Percentiles rank a stretch among this genome's conserved stretches.
Conservation (phyloP, 2,797 vertebrate genomes). For the Mionectes olivaceus region DNA sequence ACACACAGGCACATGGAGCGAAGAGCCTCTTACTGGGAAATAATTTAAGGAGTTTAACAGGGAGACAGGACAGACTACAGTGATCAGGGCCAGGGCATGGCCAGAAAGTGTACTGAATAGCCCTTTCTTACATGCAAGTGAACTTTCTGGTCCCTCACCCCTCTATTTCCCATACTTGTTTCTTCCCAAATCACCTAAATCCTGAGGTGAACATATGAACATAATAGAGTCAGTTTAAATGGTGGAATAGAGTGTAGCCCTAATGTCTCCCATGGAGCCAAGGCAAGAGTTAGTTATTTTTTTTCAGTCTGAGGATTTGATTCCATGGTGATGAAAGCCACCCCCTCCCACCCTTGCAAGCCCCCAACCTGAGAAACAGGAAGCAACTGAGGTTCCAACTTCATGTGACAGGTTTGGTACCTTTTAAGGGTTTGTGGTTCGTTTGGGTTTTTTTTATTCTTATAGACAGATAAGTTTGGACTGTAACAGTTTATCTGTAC, state of each 20-base stretch:
- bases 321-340: not conserved
- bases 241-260: not conserved
- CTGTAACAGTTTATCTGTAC: not conserved
- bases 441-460: no score
- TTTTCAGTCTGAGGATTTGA: not conserved
- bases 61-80: not conserved
- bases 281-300: not conserved
- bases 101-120: not conserved
- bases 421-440: not conserved
- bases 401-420: not conserved
- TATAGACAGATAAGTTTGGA: not conserved
- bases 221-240: not conserved
- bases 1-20: accelerated
- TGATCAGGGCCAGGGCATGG: not conserved
- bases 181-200: not conserved
- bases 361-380: not conserved
- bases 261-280: not conserved
- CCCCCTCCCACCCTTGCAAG: accelerated
- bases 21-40: not conserved
- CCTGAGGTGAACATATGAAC: not conserved
- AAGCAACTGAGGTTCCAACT: not conserved
- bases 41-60: not conserved
- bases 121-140: not conserved
- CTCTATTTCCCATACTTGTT: not conserved
- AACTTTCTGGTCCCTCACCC: not conserved